phyloP scores from a whole-genome alignment of 2,888 invertebrate species.

The Lasioglossum leucozonium region DNA sequence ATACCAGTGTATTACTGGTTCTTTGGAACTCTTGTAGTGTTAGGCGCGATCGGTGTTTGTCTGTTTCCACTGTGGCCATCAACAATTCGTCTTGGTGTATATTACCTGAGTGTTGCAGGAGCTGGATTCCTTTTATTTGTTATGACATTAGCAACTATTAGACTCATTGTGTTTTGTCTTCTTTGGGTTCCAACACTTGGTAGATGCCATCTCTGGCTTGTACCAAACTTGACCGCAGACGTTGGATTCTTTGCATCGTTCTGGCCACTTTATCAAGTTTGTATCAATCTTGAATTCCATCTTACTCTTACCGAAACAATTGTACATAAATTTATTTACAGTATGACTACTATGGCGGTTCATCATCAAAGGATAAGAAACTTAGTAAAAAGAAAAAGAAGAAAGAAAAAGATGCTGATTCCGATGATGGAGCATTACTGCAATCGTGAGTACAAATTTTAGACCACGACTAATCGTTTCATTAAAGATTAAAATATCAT shows the following conservation, averaged over 20 bases:
- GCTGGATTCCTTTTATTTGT: conserved; percentile 98
- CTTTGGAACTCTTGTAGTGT: conserved; percentile 94
- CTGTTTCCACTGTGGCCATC: conserved; percentile 99
- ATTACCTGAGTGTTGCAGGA: conserved; percentile 97
- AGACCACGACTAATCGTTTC: background rate
- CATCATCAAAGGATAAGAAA: conserved; percentile 85
- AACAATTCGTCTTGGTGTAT: conserved; percentile 95
- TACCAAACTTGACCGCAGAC: conserved; percentile 99
- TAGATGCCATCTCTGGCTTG: conserved; percentile 97
- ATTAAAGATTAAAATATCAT: background rate
- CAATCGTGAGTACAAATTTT: conserved; percentile 50
- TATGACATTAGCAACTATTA: conserved; percentile 94
- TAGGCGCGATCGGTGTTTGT: conserved; percentile 97
- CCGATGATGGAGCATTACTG: conserved; percentile 86
- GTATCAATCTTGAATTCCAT: conserved; percentile 6
- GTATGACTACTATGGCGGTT: conserved; percentile 92
- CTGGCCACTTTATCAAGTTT: conserved; percentile 97
- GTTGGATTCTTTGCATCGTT: conserved; percentile 99
- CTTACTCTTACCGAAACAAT: background rate
- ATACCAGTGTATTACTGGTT: conserved; percentile 97
- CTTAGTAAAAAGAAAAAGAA: conserved; percentile 89
- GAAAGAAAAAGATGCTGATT: conserved; percentile 93
- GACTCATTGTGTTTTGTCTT: conserved; percentile 95
- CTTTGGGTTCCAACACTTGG: conserved; percentile 96
- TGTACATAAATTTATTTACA: conserved; percentile 78